These are phyloP conservation scores for Gymnoscelis rufifasciata DNA, from an alignment of 2,888 invertebrate species.

Conservation along the genomic window DNA sequence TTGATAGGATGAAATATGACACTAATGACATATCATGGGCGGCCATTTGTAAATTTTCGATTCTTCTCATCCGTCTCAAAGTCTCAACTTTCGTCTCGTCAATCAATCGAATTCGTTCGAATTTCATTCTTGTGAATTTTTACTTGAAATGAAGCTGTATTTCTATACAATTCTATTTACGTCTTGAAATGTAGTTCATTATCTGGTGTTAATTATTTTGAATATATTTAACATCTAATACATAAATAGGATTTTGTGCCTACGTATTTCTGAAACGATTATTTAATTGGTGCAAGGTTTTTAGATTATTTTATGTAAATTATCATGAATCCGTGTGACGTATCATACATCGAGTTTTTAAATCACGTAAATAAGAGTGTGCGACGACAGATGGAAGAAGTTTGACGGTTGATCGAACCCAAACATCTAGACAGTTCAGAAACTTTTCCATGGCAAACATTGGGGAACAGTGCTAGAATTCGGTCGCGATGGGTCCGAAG, in stretches of 20 bases:
- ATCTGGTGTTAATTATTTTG: too few species aligned
- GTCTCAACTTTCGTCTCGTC: slow-evolving; percentile 18
- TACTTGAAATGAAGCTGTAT: slow-evolving; percentile 26
- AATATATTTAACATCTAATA: too few species aligned
- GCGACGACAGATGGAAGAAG: slow-evolving; percentile 40
- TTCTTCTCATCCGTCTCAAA: slow-evolving; percentile 4
- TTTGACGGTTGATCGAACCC: slow-evolving; percentile 30
- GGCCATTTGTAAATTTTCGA: slow-evolving; percentile 53
- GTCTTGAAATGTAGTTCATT: too few species aligned
- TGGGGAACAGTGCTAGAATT: slow-evolving; percentile 34
- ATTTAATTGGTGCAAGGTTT: slow-evolving; percentile 71
- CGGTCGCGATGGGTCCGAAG: slow-evolving; percentile 57
- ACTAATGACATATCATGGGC: slow-evolving; percentile 18
- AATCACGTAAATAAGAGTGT: slow-evolving; percentile 50
- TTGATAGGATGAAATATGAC: too few species aligned
- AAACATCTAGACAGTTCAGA: slow-evolving; percentile 28
- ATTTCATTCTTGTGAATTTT: slow-evolving; percentile 31
- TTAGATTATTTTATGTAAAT: slow-evolving; percentile 65
- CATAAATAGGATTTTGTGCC: slow-evolving; percentile 49
- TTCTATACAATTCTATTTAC: background rate
- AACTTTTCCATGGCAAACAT: slow-evolving; percentile 50
- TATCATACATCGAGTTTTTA: slow-evolving; percentile 53
- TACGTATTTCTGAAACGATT: slow-evolving; percentile 70
- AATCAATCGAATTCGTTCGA: slow-evolving; percentile 13
- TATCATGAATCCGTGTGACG: slow-evolving; percentile 60